Percentiles rank a stretch among this genome's conserved stretches.
Conservation (phyloP, 1,140 invertebrate genomes). For the Nylanderia fulva region DNA sequence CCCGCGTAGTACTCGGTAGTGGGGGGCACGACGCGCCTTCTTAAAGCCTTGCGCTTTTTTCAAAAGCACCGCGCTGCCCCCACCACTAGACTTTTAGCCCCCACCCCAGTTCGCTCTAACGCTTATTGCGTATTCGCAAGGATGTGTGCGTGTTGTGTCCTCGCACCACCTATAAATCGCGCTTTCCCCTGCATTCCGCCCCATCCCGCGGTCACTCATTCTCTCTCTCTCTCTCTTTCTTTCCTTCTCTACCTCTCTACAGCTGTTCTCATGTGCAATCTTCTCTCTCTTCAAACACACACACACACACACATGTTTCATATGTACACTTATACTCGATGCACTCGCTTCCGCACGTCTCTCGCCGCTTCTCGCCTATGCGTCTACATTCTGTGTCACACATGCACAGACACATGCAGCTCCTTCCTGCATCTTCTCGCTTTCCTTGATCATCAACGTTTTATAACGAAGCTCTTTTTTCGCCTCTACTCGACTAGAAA, state of each 20-base stretch:
- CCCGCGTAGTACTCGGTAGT: slow-evolving; percentile 81
- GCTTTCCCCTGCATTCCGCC: slow-evolving; percentile 39
- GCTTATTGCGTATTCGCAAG: slow-evolving; percentile 32
- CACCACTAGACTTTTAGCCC: slow-evolving; percentile 53
- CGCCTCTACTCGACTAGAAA: not conserved
- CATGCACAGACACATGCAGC: not conserved
- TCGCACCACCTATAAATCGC: slow-evolving; percentile 63
- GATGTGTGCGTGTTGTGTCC: slow-evolving; percentile 20
- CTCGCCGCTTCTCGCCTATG: not conserved
- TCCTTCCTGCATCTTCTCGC: slow-evolving; percentile 34
- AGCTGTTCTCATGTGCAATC: slow-evolving; percentile 12
- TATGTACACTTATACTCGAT: not conserved
- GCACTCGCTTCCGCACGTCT: slow-evolving; percentile 8
- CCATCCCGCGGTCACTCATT: too few species aligned
- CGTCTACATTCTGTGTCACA: not conserved
- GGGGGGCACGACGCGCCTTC: slow-evolving; percentile 83
- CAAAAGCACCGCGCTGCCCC: slow-evolving; percentile 81
- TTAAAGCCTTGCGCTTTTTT: slow-evolving; percentile 86
- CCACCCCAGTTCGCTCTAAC: not conserved
- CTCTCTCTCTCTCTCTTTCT: slow-evolving; percentile 10
- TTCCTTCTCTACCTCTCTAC: slow-evolving; percentile 4
- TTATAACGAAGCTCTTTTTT: not conserved
- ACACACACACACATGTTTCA: not conserved
- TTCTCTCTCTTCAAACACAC: slow-evolving; percentile 35
- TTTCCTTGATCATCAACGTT: slow-evolving; percentile 21